Conservation (phyloP, 2,113 vertebrate genomes). For the Mionectes macconnelli region DNA sequence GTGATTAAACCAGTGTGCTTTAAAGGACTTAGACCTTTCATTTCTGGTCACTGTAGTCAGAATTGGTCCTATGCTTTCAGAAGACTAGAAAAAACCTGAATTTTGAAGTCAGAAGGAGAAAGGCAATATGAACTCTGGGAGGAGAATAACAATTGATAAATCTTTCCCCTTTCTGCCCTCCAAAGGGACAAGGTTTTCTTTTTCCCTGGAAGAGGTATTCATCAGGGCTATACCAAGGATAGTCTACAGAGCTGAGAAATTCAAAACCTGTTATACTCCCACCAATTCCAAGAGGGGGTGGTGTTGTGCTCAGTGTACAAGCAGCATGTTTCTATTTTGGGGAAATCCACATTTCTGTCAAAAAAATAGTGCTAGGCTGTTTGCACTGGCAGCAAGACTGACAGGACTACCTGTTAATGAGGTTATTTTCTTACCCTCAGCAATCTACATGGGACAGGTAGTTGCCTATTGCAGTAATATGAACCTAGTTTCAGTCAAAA, state of each 20-base stretch:
- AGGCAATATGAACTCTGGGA: background rate
- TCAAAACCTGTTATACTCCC: background rate
- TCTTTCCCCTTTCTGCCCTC: background rate
- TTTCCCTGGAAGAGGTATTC: background rate
- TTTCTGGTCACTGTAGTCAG: background rate
- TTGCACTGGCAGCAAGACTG: background rate
- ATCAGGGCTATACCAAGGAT: background rate
- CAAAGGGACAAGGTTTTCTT: background rate
- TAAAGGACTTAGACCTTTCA: background rate
- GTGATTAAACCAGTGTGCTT: background rate
- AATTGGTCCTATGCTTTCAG: background rate
- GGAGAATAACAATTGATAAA: background rate
- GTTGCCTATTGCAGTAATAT: background rate
- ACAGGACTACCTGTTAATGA: background rate
- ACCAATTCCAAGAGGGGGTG: background rate
- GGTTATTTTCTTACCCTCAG: background rate
- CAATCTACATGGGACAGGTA: background rate
- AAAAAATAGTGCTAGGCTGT: background rate
- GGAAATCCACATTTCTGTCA: background rate
- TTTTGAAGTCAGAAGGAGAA: background rate
- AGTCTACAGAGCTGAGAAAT: background rate
- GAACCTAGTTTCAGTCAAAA: background rate
- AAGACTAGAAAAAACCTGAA: background rate
- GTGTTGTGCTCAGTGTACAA: background rate
- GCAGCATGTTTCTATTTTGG: background rate